These are phyloP conservation scores for Diploptera punctata DNA, from an alignment of 2,888 invertebrate species.

Conservation along the genomic window DNA sequence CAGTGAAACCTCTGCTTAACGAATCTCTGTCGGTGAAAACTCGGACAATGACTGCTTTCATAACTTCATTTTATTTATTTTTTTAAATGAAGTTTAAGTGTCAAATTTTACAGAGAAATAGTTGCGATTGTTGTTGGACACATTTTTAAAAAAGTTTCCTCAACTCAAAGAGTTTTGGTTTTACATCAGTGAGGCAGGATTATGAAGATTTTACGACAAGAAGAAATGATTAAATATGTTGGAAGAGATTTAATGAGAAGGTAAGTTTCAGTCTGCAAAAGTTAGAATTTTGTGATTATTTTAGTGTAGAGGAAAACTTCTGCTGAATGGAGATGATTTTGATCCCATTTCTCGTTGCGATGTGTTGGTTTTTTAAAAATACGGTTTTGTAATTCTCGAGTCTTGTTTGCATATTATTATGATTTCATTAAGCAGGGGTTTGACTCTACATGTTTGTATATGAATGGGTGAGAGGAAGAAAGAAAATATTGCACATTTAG, in stretches of 20 bases:
- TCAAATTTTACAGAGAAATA: constrained; percentile 14
- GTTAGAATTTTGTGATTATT: background rate
- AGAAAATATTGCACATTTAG: too few relatives aligned
- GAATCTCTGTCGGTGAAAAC: constrained; percentile 21
- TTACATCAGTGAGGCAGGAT: constrained; percentile 7
- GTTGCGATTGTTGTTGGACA: constrained; percentile 19
- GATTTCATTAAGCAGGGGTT: constrained; percentile 42
- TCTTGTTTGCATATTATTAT: background rate
- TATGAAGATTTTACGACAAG: constrained; percentile 18
- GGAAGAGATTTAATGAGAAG: constrained; percentile 18
- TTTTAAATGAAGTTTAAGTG: background rate
- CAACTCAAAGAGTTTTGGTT: constrained; percentile 3
- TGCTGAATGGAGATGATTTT: constrained; percentile 21
- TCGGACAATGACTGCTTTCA: constrained; percentile 8
- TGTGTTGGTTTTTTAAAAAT: background rate
- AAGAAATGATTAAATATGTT: constrained; percentile 18
- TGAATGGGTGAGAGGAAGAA: too few relatives aligned
- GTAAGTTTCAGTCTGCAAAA: constrained; percentile 18
- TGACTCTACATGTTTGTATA: constrained; percentile 38
- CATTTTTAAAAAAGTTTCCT: background rate
- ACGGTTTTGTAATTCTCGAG: background rate
- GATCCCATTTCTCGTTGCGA: constrained; percentile 6
- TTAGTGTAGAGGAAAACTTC: constrained; percentile 34
- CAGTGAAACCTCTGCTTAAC: constrained; percentile 41
- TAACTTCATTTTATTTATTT: constrained; percentile 3